phyloP scores from a whole-genome alignment of 2,888 invertebrate species.

The Volucella bombylans region DNA sequence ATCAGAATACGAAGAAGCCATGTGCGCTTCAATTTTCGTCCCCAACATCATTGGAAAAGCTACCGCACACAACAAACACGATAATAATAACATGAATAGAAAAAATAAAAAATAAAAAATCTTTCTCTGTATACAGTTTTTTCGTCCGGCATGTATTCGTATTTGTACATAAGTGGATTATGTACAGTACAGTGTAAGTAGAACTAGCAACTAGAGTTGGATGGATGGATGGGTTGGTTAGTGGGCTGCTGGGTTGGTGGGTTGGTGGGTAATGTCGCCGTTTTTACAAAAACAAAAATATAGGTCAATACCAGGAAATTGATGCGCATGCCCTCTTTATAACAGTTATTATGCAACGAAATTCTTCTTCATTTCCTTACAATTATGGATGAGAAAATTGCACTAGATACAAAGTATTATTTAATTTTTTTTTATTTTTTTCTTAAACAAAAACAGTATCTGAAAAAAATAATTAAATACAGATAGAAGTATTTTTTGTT shows the following conservation, averaged over 20 bases:
- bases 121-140: slow-evolving; percentile 54
- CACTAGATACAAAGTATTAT: slow-evolving; percentile 41
- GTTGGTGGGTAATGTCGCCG: slow-evolving; percentile 18
- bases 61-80: slow-evolving; percentile 37
- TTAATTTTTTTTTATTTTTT: background rate
- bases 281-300: slow-evolving; percentile 70
- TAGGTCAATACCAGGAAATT: slow-evolving; percentile 72
- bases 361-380: slow-evolving; percentile 63
- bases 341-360: slow-evolving; percentile 71
- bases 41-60: slow-evolving; percentile 43
- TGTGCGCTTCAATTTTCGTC: slow-evolving; percentile 47
- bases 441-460: slow-evolving; percentile 18
- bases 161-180: slow-evolving; percentile 19
- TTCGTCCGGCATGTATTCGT: slow-evolving; percentile 22
- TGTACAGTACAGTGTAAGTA: slow-evolving; percentile 19
- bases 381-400: slow-evolving; percentile 45
- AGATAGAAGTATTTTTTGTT: background rate
- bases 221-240: slow-evolving; percentile 14
- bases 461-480: slow-evolving; percentile 22
- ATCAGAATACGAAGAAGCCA: slow-evolving; percentile 50
- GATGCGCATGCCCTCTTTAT: slow-evolving; percentile 71
- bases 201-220: slow-evolving; percentile 47
- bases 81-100: too few species aligned
- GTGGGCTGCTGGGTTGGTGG: background rate
- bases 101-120: slow-evolving; percentile 37